Conservation (phyloP, 2,797 vertebrate genomes). For the Antennarius maculatus region DNA sequence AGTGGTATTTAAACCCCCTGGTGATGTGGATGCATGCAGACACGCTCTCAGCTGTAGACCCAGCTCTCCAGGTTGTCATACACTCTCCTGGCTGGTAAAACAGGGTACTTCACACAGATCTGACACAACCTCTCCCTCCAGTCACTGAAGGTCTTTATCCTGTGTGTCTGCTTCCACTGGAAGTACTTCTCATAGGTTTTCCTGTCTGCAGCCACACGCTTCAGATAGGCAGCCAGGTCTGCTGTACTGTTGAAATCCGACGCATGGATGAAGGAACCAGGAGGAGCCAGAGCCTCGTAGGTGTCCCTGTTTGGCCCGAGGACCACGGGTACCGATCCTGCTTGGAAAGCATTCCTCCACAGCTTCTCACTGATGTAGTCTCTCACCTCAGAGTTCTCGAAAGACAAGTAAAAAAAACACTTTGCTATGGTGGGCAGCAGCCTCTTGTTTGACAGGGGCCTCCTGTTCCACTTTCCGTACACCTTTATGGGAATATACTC, state of each 20-base stretch:
- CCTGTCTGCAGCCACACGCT: conserved; percentile 72
- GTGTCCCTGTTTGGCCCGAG: conserved; percentile 84
- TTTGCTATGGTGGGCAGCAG: conserved; percentile 81
- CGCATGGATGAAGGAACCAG: conserved; percentile 87
- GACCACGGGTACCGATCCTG: conserved; percentile 85
- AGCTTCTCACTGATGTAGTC: conserved; percentile 95
- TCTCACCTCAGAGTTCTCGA: conserved; percentile 87
- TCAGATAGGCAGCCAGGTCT: conserved; percentile 82
- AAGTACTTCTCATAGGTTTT: conserved; percentile 80
- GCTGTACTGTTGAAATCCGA: conserved; percentile 81
- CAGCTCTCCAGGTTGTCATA: conserved; percentile 84
- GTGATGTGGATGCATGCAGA: too few species aligned
- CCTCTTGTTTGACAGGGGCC: conserved; percentile 69
- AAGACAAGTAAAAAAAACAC: conserved; percentile 89
- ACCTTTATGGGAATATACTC: conserved; percentile 82
- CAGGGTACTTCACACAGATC: conserved; percentile 79
- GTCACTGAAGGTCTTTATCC: conserved; percentile 75
- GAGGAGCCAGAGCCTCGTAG: conserved; percentile 83
- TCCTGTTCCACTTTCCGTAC: conserved; percentile 80
- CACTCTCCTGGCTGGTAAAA: conserved; percentile 66
- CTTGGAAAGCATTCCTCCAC: conserved; percentile 86
- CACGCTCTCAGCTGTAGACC: conserved; percentile 65
- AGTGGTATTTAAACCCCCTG: not conserved
- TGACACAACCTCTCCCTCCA: conserved; percentile 89
- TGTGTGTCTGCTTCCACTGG: conserved; percentile 77